phyloP scores from a whole-genome alignment of 2,888 invertebrate species.

The Liodrosophila aerea region DNA sequence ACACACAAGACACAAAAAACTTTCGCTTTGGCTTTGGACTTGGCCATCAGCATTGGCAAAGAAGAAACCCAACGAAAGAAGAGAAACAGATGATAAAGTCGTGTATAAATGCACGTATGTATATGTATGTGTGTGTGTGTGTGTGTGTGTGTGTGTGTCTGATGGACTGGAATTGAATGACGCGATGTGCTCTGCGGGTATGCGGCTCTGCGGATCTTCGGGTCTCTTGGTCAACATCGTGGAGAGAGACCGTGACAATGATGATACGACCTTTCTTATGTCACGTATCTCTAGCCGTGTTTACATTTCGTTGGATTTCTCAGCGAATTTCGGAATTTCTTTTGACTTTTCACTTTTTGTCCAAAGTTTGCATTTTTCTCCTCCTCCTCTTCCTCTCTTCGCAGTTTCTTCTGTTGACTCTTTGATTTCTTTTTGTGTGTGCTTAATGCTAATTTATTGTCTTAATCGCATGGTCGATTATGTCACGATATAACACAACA shows the following conservation, averaged over 20 bases:
- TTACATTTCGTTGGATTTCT: slow-evolving; percentile 14
- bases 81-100: slow-evolving; percentile 7
- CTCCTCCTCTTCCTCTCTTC: too few relatives aligned
- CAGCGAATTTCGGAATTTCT: slow-evolving; percentile 43
- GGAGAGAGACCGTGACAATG: slow-evolving; percentile 38
- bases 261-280: slow-evolving; percentile 59
- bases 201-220: slow-evolving; percentile 19
- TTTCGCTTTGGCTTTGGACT: slow-evolving; percentile 75
- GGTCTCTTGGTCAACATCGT: slow-evolving; percentile 28
- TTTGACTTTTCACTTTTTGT: slow-evolving; percentile 60
- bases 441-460: slow-evolving; percentile 48
- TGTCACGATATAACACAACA: slow-evolving; percentile 54
- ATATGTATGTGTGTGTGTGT: neutral
- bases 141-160: slow-evolving; percentile 6
- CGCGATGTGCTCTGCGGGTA: slow-evolving; percentile 4
- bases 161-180: slow-evolving; percentile 38
- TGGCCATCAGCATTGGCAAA: slow-evolving; percentile 58
- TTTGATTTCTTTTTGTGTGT: neutral
- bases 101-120: slow-evolving; percentile 1
- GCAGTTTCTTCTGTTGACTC: neutral
- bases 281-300: slow-evolving; percentile 42
- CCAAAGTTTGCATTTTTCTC: slow-evolving; percentile 20
- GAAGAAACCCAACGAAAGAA: slow-evolving; percentile 25
- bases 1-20: slow-evolving; percentile 44
- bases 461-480: slow-evolving; percentile 48